Evolutionary conservation across 1,140 invertebrate genomes (phyloP), one percentile per base, ranked within the genome.

Genomic region (Lucilia cuprina): DNA sequence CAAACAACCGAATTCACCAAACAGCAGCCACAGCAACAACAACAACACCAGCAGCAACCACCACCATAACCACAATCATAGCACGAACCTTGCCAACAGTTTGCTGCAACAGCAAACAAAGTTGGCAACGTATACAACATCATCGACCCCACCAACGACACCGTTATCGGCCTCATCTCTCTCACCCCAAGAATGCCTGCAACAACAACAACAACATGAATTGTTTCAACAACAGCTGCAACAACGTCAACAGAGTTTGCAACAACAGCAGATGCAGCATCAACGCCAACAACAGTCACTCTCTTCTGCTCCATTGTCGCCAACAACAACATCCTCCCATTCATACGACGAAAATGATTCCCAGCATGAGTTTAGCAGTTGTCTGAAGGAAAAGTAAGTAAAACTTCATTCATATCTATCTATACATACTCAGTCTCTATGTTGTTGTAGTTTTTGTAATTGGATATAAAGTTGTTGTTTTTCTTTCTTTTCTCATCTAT

Each of bases 381-480:
- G 89, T 86, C 89, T 90, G 87, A 89, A 88, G 89, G 89, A 90
- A 88, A 89, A 89, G 89, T 90, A 86, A 90, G 89, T 85, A 83
- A 65, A 17, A 65, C 8, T 77, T 77, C 70, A 13, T 34, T 25
- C 19, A 41, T 8, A 41, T 17, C 9, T 7, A 1, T 17, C 5
- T 13, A 65, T 8, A 41, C 41, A 41, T 8, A 41, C 10, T 74
- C 25, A 30, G 25, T 30, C 25, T 41, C 41, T 41, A 17, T 55
- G 9, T 55, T 17, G 50, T 55, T 55, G 30, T 80, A 50, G 12
- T 80, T 80, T 41, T 78, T 78, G n/a, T 70, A 70, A 70, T 70
- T 70, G 65, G 65, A 70, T 70, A 70, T 25, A 70, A 70, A 70
- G 65, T 70, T 21, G 19, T 55, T n/a, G 50, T 55, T 55, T 35